Evolutionary conservation across 2,888 invertebrate genomes (phyloP).

Genomic region (Geotrupes spiniger): DNA sequence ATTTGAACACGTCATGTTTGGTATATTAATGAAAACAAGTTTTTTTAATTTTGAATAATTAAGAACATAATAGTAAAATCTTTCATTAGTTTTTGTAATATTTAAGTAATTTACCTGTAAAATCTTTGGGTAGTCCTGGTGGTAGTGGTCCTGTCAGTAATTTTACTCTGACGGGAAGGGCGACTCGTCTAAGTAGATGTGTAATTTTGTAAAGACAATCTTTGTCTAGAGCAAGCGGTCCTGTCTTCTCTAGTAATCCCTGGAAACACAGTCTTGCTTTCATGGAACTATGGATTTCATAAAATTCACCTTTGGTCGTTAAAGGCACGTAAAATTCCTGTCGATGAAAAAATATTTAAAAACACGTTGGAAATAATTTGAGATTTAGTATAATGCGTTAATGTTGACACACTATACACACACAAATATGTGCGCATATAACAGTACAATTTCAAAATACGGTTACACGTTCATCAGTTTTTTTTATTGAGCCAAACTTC

Average conservation of each 20-base stretch:
- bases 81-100: no score
- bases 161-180: constrained; percentile 59
- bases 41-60: no score
- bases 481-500: no score
- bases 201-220: constrained; percentile 53
- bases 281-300: constrained; percentile 61
- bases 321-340: constrained; percentile 72
- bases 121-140: constrained; percentile 60
- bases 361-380: no score
- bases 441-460: no score
- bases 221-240: constrained; percentile 52
- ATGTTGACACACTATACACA: no score
- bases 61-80: no score
- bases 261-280: constrained; percentile 56
- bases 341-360: constrained; percentile 39
- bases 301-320: constrained; percentile 73
- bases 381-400: neutral
- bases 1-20: no score
- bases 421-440: no score
- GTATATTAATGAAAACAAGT: no score
- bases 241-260: constrained; percentile 54
- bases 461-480: no score
- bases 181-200: constrained; percentile 58
- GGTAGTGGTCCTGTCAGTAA: constrained; percentile 61
- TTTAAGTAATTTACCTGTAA: constrained; percentile 62